phyloP scores from a whole-genome alignment of 2,888 invertebrate genomes.

The Carcina quercana region DNA sequence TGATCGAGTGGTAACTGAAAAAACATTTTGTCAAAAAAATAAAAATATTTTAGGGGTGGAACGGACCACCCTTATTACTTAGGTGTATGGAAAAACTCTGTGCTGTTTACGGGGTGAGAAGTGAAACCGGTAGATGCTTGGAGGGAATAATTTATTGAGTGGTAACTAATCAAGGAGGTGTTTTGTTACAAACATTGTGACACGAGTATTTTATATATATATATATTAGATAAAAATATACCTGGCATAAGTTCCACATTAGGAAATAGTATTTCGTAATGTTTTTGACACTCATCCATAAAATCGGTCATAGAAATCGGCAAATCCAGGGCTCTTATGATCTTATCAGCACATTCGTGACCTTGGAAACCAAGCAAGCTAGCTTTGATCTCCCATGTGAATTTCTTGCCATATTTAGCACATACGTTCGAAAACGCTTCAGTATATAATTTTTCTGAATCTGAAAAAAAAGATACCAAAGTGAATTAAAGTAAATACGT shows the following conservation, averaged over 20 bases:
- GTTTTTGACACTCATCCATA: conserved; percentile 64
- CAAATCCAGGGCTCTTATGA: conserved; percentile 74
- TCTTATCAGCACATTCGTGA: conserved; percentile 74
- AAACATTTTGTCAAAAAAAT: no score
- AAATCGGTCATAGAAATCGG: conserved; percentile 80
- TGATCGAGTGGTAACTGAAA: no score
- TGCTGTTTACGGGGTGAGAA: no score
- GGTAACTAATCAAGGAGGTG: no score
- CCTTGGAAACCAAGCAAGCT: conserved; percentile 81
- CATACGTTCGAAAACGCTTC: conserved; percentile 79
- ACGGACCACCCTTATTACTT: no score
- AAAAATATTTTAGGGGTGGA: no score
- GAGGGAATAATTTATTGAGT: no score
- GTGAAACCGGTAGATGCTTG: no score
- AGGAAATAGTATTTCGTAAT: conserved; percentile 74
- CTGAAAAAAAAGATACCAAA: conserved; percentile 65
- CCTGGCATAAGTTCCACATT: conserved; percentile 81
- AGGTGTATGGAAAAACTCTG: no score
- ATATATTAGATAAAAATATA: no score
- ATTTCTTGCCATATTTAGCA: conserved; percentile 80
- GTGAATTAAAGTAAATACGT: background rate
- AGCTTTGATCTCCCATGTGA: conserved; percentile 86
- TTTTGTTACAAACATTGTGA: no score
- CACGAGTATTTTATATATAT: no score
- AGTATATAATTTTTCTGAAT: conserved; percentile 87